phyloP scores from a whole-genome alignment of 2,888 invertebrate species.

The Dascillus cervinus region DNA sequence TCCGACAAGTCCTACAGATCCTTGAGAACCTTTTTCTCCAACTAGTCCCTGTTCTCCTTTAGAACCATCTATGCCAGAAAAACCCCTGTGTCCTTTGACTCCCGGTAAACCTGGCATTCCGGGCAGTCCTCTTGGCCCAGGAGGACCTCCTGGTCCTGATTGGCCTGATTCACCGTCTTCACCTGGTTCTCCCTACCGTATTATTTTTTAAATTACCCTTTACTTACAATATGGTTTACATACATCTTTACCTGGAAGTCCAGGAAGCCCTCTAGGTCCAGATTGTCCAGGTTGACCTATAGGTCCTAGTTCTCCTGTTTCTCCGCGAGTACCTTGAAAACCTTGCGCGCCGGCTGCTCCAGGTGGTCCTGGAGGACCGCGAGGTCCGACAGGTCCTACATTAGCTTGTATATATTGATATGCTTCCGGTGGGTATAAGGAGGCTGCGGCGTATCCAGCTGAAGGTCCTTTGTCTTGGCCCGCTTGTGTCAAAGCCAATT shows the following conservation, averaged over 20 bases:
- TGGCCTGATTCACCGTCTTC: constrained; percentile 76
- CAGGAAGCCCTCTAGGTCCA: constrained; percentile 60
- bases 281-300: constrained; percentile 51
- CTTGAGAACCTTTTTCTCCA: constrained; percentile 70
- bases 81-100: constrained; percentile 75
- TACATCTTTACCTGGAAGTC: constrained; percentile 70
- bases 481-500: constrained; percentile 61
- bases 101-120: constrained; percentile 77
- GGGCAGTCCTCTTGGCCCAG: constrained; percentile 64
- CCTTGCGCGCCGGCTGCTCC: constrained; percentile 67
- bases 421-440: constrained; percentile 47
- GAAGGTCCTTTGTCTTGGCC: constrained; percentile 65
- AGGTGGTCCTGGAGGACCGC: constrained; percentile 64
- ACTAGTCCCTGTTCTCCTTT: constrained; percentile 71
- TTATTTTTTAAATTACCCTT: too few relatives aligned
- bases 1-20: constrained; percentile 62
- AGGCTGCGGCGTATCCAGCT: constrained; percentile 67
- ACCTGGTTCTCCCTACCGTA: constrained; percentile 68
- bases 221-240: too few relatives aligned
- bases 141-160: constrained; percentile 61
- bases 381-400: constrained; percentile 70
- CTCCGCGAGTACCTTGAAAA: constrained; percentile 75
- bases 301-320: constrained; percentile 68
- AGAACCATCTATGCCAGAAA: constrained; percentile 68
- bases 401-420: constrained; percentile 74